A percentile compares a stretch with the other conserved stretches of the same genome.
These are phyloP conservation scores for Salvelinus namaycush DNA, from an alignment of 2,113 vertebrate species.

Conservation along the genomic window DNA sequence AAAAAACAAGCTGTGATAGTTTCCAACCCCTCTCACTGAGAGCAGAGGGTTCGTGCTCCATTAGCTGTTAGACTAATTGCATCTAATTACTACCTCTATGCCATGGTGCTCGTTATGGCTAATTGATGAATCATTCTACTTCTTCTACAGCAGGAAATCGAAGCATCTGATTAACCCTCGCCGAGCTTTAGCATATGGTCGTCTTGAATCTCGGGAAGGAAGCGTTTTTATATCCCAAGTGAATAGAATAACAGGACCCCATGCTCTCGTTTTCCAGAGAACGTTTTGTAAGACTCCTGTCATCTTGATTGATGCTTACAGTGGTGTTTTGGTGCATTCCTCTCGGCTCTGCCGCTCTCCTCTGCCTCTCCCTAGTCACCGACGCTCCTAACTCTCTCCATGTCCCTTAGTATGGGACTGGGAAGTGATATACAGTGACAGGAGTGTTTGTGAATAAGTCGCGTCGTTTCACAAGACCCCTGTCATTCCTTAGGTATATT, in stretches of 20 bases:
- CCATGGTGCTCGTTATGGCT: too few relatives aligned
- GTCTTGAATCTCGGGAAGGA: not conserved
- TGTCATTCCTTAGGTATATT: constrained; percentile 39
- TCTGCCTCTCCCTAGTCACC: constrained; percentile 22
- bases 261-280: not conserved
- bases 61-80: too few relatives aligned
- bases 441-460: constrained; percentile 46
- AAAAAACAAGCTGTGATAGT: too few relatives aligned
- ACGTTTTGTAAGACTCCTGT: constrained; percentile 26
- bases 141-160: too few relatives aligned
- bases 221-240: not conserved
- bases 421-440: constrained; percentile 52
- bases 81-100: not conserved
- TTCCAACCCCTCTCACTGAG: too few relatives aligned
- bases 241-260: not conserved
- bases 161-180: not conserved
- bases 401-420: constrained; percentile 28
- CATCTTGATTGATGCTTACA: constrained; percentile 40
- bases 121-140: too few relatives aligned
- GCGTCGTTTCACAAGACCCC: constrained; percentile 25
- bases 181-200: not conserved
- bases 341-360: constrained; percentile 34
- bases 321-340: constrained; percentile 60
- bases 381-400: constrained; percentile 36
- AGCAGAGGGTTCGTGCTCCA: too few relatives aligned